phyloP scores from a whole-genome alignment of 2,888 invertebrate species.

The Tubulanus polymorphus region DNA sequence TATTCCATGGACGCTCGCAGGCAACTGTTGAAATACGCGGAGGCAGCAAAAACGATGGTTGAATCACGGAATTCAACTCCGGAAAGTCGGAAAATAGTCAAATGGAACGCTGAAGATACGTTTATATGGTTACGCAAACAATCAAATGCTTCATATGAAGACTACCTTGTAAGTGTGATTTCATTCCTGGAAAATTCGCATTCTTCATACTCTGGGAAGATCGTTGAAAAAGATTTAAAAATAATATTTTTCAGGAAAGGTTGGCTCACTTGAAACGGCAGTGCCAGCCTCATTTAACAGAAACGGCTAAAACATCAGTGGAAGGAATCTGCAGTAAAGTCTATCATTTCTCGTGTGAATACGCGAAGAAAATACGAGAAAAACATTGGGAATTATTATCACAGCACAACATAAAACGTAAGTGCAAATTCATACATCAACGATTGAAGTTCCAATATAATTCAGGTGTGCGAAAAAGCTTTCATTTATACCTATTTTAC shows the following conservation, averaged over 20 bases:
- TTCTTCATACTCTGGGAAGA: neutral
- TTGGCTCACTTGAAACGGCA: conserved; percentile 87
- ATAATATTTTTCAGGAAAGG: conserved; percentile 61
- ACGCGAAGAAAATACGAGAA: conserved; percentile 84
- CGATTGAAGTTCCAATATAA: too few relatives aligned
- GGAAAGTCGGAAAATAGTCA: conserved; percentile 93
- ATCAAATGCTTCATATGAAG: conserved; percentile 67
- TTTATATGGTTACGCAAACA: conserved; percentile 92
- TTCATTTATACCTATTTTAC: neutral
- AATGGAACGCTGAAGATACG: conserved; percentile 97
- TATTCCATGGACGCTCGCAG: conserved; percentile 93
- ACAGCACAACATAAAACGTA: conserved; percentile 73
- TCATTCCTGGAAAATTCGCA: neutral
- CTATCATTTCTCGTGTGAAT: conserved; percentile 85
- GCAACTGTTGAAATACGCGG: conserved; percentile 87
- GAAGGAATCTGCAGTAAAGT: conserved; percentile 94
- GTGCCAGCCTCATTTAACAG: conserved; percentile 92
- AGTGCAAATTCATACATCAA: conserved; percentile 13
- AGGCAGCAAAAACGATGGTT: conserved; percentile 94
- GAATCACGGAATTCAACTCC: conserved; percentile 82
- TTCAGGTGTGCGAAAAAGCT: conserved; percentile 2
- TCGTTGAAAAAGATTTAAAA: neutral
- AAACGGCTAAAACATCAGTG: conserved; percentile 89
- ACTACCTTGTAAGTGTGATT: conserved; percentile 44
- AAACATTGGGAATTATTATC: conserved; percentile 80